Base-by-base conservation (phyloP, 2,797 vertebrate species). In the Amniataba percoides region DNA sequence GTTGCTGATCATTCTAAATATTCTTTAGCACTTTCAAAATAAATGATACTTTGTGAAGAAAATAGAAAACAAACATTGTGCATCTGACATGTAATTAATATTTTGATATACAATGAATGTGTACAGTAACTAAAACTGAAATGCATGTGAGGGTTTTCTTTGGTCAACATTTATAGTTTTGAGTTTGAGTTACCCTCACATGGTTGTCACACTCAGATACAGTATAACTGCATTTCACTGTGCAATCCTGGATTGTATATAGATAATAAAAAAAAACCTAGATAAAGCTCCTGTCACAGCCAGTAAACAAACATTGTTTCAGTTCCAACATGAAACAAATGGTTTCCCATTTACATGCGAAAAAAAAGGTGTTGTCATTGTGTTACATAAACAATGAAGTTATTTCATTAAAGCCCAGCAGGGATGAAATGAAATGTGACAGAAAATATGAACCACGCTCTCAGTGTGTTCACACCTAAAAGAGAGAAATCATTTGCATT, bases 351-450 rank as follows among this genome's bases (percentile, higher is more conserved):
- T n/a, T 23, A 56, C 16, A 63, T 58, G 3, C 11, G n/a, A 12
- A 71, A 18, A 49, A 18, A 45, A 9, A 70, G 11, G 19, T n/a
- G 7, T 40, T 63, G 58, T 62, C 39, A 59, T 16, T 19, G 13
- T 40, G 21, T 21, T 31, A 23, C 21, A 67, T 61, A 63, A 59
- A 48, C 23, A 39, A 14, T 18, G 1, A 40, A 31, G 25, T 6
- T 4, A 12, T 61, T 62, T 63, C 66, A 67, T 66, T 58, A 65
- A 34, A 70, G 10, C 36, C 27, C 70, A 27, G 19, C 40, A 43
- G 48, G 53, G 40, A 66, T 64, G 16, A 72, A 72, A 57, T 43
- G 1, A 61, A 57, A 36, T 13, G 21, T 68, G 45, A 42, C 7
- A 2, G 13, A 71, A 48, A 43, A 57, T 27, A 69, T 53, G 3